These are phyloP conservation scores for Erpornis zantholeuca DNA, from an alignment of 2,113 vertebrate genomes.

Conservation along the genomic window DNA sequence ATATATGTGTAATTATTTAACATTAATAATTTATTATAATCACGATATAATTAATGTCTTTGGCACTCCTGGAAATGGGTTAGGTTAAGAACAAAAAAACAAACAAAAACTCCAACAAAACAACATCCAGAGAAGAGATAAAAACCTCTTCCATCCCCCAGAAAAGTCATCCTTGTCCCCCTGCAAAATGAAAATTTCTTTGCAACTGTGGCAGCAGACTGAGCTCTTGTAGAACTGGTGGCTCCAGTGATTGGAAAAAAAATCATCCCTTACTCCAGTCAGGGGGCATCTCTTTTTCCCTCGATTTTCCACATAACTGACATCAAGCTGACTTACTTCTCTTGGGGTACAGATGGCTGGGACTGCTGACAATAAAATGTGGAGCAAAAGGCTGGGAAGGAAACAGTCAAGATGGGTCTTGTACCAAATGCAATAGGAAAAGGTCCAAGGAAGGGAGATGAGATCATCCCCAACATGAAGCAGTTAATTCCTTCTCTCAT, in stretches of 20 bases:
- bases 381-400: neutral
- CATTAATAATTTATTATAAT: neutral
- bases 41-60: neutral
- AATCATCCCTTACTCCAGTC: neutral
- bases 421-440: neutral
- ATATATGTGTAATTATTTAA: neutral
- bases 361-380: neutral
- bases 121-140: no score
- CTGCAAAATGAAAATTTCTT: neutral
- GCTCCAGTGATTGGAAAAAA: no score
- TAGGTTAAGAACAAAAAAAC: neutral
- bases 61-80: neutral
- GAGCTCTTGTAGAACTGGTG: neutral
- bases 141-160: neutral
- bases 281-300: neutral
- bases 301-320: neutral
- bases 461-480: neutral
- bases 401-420: neutral
- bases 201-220: neutral
- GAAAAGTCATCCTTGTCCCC: neutral
- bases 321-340: neutral
- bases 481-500: neutral
- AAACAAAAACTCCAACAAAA: rapidly evolving
- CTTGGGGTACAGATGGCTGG: neutral
- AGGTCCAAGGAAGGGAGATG: neutral